phyloP scores from a whole-genome alignment of 1,140 invertebrate species.

The Phenacoccus solenopsis region DNA sequence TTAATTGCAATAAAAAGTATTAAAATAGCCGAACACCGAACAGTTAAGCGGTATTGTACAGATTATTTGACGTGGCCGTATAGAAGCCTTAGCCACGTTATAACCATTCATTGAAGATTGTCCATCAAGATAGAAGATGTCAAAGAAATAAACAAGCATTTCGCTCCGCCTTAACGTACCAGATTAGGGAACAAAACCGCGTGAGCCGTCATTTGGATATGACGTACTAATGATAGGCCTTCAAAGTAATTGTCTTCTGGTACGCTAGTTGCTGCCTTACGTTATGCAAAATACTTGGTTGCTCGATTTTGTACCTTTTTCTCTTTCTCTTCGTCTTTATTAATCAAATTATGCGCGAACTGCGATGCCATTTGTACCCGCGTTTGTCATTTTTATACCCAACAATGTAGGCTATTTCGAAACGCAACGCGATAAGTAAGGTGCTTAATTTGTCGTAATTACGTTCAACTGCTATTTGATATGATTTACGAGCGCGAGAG shows the following conservation, averaged over 20 bases:
- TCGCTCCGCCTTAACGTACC: not conserved
- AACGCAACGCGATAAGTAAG: not conserved
- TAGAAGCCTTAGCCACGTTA: not conserved
- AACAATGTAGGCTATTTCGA: not conserved
- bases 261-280: not conserved
- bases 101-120: conserved; percentile 2
- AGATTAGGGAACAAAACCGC: conserved; percentile 1
- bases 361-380: not conserved
- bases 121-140: not conserved
- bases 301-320: not conserved
- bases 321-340: not conserved
- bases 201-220: conserved; percentile 1
- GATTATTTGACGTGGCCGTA: not conserved
- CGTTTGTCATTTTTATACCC: not conserved
- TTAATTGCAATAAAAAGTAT: not conserved
- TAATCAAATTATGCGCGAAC: not conserved
- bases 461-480: no score
- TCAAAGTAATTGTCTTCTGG: not conserved
- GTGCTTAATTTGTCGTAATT: not conserved
- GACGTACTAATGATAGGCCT: not conserved
- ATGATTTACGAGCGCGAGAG: no score
- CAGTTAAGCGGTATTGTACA: not conserved
- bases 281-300: not conserved
- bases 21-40: not conserved
- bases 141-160: conserved; percentile 2